Evolutionary conservation across 2,797 vertebrate species (phyloP).

Genomic region (Halcyon leucocephala): DNA sequence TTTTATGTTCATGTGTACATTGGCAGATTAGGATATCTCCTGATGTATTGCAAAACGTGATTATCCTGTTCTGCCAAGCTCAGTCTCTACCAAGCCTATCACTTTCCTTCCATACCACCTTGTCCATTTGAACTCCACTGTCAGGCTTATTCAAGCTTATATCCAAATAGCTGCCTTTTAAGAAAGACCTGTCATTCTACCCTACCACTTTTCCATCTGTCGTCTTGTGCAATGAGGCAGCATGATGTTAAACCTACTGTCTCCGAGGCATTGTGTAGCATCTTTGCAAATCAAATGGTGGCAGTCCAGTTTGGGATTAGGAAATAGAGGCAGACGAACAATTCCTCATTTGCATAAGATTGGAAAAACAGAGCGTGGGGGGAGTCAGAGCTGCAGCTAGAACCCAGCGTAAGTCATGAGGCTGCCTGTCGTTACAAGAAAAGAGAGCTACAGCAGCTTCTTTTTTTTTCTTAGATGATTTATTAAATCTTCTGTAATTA

Average conservation of each 20-base stretch:
- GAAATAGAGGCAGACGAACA: neutral
- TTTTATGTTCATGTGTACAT: neutral
- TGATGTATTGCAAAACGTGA: neutral
- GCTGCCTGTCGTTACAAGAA: constrained; percentile 21
- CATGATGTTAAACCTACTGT: neutral
- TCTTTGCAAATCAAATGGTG: neutral
- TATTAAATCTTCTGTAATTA: constrained; percentile 25
- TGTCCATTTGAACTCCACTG: neutral
- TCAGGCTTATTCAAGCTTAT: neutral
- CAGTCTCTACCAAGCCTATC: neutral
- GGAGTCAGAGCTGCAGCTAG: neutral
- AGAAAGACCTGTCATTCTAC: neutral
- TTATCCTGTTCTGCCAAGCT: neutral
- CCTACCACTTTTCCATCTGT: neutral
- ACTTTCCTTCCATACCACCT: neutral
- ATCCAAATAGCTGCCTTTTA: neutral
- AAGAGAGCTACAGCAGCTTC: neutral
- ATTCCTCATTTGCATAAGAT: neutral
- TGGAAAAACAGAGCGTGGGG: neutral
- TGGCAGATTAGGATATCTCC: neutral
- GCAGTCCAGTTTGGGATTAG: neutral
- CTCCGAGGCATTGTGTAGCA: rapidly evolving
- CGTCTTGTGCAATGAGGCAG: neutral
- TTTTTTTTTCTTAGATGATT: neutral
- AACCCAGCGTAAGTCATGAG: neutral